A percentile compares a stretch with the other conserved stretches of the same genome.
Conservation (phyloP, 2,113 vertebrate species). For the Sakesphorus luctuosus region DNA sequence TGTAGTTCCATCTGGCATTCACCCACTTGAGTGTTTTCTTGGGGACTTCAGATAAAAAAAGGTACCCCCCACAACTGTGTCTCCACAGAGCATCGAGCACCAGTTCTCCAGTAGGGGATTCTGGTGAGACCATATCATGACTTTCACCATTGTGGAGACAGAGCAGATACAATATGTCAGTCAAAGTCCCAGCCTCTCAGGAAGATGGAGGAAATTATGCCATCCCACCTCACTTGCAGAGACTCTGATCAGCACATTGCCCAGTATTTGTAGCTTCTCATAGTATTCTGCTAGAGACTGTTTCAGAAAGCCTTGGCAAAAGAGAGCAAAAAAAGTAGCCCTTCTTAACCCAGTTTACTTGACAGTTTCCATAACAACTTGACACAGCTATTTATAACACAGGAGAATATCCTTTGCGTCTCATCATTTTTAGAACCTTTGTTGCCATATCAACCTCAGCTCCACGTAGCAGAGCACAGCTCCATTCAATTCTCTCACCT, state of each 20-base stretch:
- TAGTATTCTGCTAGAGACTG: neutral
- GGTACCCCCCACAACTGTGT: neutral
- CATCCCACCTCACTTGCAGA: neutral
- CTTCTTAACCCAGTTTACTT: slow-evolving; percentile 61
- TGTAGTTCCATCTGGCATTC: neutral
- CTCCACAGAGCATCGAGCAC: neutral
- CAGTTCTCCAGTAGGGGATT: neutral
- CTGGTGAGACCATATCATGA: neutral
- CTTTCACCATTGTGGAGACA: neutral
- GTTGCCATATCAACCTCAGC: slow-evolving; percentile 70
- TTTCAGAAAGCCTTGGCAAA: slow-evolving; percentile 20
- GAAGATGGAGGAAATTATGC: neutral
- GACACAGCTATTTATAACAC: slow-evolving; percentile 62
- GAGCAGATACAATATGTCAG: neutral
- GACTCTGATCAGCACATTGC: rapidly evolving
- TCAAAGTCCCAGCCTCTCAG: neutral
- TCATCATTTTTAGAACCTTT: slow-evolving; percentile 66
- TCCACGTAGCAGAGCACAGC: neutral
- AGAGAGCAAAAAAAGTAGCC: slow-evolving; percentile 44
- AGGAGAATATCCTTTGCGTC: slow-evolving; percentile 30
- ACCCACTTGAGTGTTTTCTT: neutral
- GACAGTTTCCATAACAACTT: slow-evolving; percentile 73
- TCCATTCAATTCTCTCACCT: slow-evolving; percentile 7
- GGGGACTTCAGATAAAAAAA: neutral
- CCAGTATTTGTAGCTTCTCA: neutral